Percentiles rank a stretch among this genome's conserved stretches.
phyloP scores from a whole-genome alignment of 2,113 vertebrate species.

The Eretmochelys imbricata region DNA sequence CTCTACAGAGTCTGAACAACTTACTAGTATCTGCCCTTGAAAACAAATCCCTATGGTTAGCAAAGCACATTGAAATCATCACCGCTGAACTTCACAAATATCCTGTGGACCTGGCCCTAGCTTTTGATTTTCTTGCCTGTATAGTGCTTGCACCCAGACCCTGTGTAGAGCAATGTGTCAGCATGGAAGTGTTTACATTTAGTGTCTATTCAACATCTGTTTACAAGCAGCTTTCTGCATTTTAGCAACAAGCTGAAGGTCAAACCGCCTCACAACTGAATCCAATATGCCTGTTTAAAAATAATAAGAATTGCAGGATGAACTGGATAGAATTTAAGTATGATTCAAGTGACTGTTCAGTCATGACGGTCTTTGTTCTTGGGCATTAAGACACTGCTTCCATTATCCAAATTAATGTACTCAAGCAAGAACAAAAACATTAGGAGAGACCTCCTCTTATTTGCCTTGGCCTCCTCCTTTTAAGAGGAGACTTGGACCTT shows the following conservation, averaged over 20 bases:
- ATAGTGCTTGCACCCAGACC: fast-evolving
- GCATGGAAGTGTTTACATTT: fast-evolving
- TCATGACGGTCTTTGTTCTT: fast-evolving
- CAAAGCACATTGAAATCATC: not conserved
- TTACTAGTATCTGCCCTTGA: conserved; percentile 60
- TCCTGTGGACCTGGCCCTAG: fast-evolving
- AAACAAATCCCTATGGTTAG: not conserved
- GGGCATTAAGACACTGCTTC: fast-evolving
- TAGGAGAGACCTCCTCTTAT: fast-evolving
- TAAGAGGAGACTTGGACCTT: fast-evolving
- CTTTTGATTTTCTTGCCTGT: not conserved
- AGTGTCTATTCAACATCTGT: not conserved
- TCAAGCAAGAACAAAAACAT: fast-evolving
- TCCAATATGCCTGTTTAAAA: fast-evolving
- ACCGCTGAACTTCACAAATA: not conserved
- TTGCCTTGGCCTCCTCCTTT: not conserved
- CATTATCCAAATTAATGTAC: not conserved
- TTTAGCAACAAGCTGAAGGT: fast-evolving
- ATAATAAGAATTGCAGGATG: fast-evolving
- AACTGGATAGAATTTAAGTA: not conserved
- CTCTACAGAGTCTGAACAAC: not conserved
- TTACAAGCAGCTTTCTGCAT: fast-evolving
- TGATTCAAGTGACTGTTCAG: not conserved
- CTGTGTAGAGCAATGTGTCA: fast-evolving
- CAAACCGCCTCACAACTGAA: fast-evolving